Base-by-base conservation (phyloP, 2,888 invertebrate genomes). In the Amorpha juglandis region DNA sequence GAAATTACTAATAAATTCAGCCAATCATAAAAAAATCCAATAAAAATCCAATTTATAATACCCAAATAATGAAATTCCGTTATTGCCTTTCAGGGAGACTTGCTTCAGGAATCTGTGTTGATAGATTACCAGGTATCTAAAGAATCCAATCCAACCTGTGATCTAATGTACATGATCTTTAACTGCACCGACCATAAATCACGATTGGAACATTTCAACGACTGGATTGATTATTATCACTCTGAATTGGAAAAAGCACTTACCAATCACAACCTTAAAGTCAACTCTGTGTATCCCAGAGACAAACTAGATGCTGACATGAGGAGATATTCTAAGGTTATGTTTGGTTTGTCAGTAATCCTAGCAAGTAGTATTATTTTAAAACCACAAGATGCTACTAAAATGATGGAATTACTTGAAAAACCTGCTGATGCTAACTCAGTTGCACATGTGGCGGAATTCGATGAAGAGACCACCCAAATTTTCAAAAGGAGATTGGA, bases 101-200 rank as follows among this genome's bases (percentile, higher is more conserved):
- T 65, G 8, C 68, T 77, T 0, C 53, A 70, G 0, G 69, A 73
- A n/a, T 72, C 76, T 7, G 70, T 81, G 8, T 71, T 82, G 66
- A 80, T 83, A 14, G 83, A 83, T 69, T 83, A 83, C 66, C 83
- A 84, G 66, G 6, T 77, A 6, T 72, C 79, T 0, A 71, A 65
- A 45, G 76, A 74, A 47, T 66, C 68, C 11, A 74, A 68, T 19
- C 83, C 82, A 0, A 76, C 70, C 8, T 53, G 62, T 11, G 83
- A 83, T 47, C 51, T 83, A 0, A 67, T 74, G 0, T 78, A 78
- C 67, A 74, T 81, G 66, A 67, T 82, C 6, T 78, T 83, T 51
- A 79, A 74, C 68, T 79, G 83, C 67, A 80, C 80, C 0, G 78
- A 81, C 66, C 74, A 81, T 63, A 66, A 72, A n/a, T 69, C 73